A percentile compares a stretch with the other conserved stretches of the same genome.
These are phyloP conservation scores for Empidonax alnorum DNA, from an alignment of 2,113 vertebrate genomes.

Conservation along the genomic window DNA sequence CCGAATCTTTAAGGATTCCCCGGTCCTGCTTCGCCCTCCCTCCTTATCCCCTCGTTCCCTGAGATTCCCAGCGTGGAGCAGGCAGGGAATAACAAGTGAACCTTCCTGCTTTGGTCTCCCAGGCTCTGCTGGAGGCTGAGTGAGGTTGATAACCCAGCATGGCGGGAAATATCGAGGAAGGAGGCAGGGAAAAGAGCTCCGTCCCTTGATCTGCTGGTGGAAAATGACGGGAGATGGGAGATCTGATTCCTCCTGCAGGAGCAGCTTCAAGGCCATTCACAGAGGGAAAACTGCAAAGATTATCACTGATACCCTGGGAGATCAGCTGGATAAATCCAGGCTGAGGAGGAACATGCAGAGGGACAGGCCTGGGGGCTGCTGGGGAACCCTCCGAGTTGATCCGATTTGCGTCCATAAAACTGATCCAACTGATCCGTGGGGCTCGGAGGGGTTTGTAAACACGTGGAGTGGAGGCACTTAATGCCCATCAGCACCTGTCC, in stretches of 20 bases:
- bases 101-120: constrained; percentile 14
- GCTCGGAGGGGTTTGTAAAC: constrained; percentile 13
- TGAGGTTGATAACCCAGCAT: constrained; percentile 73
- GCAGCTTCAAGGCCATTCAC: constrained; percentile 14
- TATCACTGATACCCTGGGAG: constrained; percentile 4
- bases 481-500: not conserved
- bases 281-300: not conserved
- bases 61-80: not conserved
- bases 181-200: constrained; percentile 27
- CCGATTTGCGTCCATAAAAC: not conserved
- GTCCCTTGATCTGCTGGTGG: constrained; percentile 57
- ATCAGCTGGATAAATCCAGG: constrained; percentile 20
- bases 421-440: not conserved
- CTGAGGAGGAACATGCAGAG: not conserved
- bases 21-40: not conserved
- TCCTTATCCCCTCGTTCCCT: not conserved
- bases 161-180: constrained; percentile 16
- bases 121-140: constrained; percentile 65
- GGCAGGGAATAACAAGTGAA: constrained; percentile 2
- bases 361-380: not conserved
- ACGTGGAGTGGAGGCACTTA: not conserved
- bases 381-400: not conserved
- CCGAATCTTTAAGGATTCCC: not conserved
- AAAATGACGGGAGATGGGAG: constrained; percentile 57
- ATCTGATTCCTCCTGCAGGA: constrained; percentile 48